phyloP scores from a whole-genome alignment of 2,888 invertebrate species.

The Sisyra nigra region DNA sequence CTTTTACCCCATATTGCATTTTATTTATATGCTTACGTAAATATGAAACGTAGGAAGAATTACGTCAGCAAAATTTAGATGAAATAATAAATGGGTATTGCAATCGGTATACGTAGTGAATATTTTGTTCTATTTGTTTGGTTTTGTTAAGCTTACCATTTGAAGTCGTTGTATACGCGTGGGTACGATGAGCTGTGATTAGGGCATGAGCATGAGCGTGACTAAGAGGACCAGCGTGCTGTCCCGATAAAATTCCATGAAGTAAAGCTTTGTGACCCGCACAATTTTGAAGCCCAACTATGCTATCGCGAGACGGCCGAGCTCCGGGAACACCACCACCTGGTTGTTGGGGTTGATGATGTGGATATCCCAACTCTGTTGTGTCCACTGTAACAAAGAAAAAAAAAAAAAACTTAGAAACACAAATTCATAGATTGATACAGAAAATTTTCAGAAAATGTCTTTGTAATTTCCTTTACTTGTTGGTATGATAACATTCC shows the following conservation, averaged over 20 bases:
- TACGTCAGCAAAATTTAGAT: no score
- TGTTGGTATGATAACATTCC: no score
- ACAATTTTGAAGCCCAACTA: background rate
- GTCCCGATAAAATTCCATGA: conserved; percentile 43
- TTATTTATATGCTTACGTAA: no score
- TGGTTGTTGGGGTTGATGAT: conserved; percentile 11
- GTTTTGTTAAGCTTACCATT: conserved; percentile 31
- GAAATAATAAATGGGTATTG: no score
- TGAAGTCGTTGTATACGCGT: conserved; percentile 41
- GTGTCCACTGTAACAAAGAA: conserved; percentile 41
- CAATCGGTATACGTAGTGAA: no score
- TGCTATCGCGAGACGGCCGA: conserved; percentile 18
- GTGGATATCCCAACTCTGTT: conserved; percentile 31
- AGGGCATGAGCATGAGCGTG: conserved; percentile 19
- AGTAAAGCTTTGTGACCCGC: conserved; percentile 30
- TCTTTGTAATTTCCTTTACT: no score
- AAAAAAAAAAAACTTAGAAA: conserved; percentile 6
- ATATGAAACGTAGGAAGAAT: no score
- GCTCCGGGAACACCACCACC: conserved; percentile 12
- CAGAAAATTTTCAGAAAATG: no score
- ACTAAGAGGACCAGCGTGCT: conserved; percentile 29
- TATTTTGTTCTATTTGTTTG: no score
- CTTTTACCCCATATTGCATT: no score
- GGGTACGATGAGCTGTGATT: conserved; percentile 37
- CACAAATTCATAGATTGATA: no score